Evolutionary conservation across 2,113 vertebrate species (phyloP).

Genomic region (Tachycineta bicolor): DNA sequence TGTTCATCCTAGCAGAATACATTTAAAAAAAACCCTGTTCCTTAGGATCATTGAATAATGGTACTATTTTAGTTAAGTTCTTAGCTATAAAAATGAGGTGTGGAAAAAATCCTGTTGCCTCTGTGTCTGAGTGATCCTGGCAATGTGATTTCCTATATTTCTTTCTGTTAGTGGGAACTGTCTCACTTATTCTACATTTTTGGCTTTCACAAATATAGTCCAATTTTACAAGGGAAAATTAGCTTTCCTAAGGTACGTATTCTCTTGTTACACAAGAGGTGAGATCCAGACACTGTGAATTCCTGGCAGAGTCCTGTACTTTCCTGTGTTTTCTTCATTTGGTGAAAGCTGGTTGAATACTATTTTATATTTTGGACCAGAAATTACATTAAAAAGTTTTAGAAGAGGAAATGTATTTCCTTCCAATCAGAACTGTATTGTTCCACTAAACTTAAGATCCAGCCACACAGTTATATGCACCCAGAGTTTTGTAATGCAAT

Average conservation of each 20-base stretch:
- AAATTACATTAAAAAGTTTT: constrained; percentile 25
- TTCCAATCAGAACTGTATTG: constrained; percentile 18
- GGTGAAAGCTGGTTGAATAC: constrained; percentile 12
- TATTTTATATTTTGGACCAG: constrained; percentile 49
- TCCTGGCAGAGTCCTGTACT: constrained; percentile 42
- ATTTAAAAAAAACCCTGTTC: not conserved
- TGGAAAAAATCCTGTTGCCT: not conserved
- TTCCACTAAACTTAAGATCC: constrained; percentile 3
- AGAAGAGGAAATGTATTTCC: constrained; percentile 55
- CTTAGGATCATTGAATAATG: not conserved
- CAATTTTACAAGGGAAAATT: constrained; percentile 65
- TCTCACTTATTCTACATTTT: constrained; percentile 57
- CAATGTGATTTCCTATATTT: constrained; percentile 1
- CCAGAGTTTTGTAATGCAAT: not conserved
- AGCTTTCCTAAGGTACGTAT: constrained; percentile 49
- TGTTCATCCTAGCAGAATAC: not conserved
- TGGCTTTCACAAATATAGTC: constrained; percentile 50
- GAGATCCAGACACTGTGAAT: constrained; percentile 68
- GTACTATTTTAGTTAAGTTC: not conserved
- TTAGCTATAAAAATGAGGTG: not conserved
- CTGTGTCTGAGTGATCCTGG: constrained; percentile 25
- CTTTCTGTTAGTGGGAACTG: constrained; percentile 20
- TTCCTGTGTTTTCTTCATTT: constrained; percentile 53
- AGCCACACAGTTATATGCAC: not conserved
- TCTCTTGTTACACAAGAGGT: constrained; percentile 57